Base-by-base conservation (phyloP, 2,797 vertebrate genomes). In the Manis javanica region DNA sequence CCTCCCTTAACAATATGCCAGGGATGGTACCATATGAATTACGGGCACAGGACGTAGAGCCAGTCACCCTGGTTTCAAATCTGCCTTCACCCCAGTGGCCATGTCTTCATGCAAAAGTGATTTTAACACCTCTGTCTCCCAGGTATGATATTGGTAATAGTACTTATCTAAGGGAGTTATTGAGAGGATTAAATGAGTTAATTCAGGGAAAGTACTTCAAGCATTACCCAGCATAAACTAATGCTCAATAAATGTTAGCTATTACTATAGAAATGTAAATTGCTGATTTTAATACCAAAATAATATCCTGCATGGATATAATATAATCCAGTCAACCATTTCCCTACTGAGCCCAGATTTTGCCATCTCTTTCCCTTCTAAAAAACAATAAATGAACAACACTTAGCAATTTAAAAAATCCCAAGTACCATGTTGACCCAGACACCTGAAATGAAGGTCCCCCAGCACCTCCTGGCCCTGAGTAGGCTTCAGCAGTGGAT, bases 301-400 rank as follows among this genome's bases (percentile, higher is more conserved):
- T 13, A 75, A 19, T 53, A 68, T 95, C 90, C 91, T 68, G 59
- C 29, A 39, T 64, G 49, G 64, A 68, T 89, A 84, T 77, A 89
- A 79, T 66, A 88, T 64, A 84, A 95, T 51, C 34, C 51, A 91
- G 51, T 91, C 75, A 89, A 64, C 37, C 42, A 61, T 85, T 93
- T 97, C 82, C 84, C 79, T 72, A 46, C 59, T 26, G 24, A 94
- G 49, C 87, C 86, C 66, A 81, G 74, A 37, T 90, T 96, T 95
- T 92, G 39, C 96, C 95, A 96, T 97, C 96, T 92, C 90, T 96
- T 96, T 96, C 94, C 79, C 61, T 97, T 95, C 86, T 95, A 85
- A 82, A 96, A 97, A 96, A 94, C 31, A 92, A 84, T 96, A 95
- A 93, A 74, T 85, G 94, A 97, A 86, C 55, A 94, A 79, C 75